These are phyloP conservation scores for Tanypteryx hageni DNA, from an alignment of 2,888 invertebrate species.

Conservation along the genomic window DNA sequence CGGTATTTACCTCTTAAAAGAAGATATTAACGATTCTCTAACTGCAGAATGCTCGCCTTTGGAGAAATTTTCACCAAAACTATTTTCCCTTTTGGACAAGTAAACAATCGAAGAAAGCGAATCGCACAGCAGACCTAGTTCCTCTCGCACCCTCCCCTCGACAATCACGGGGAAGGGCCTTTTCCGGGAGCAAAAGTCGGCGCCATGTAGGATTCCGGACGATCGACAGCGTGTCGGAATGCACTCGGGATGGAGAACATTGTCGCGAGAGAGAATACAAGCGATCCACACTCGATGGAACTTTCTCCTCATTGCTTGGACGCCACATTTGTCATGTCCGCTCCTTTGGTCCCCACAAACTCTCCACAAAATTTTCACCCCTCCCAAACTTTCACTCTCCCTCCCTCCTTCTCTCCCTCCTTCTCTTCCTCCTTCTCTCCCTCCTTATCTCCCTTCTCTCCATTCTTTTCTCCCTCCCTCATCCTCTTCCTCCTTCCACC, in stretches of 20 bases:
- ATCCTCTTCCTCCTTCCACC: neutral
- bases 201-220: neutral
- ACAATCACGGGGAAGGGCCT: neutral
- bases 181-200: neutral
- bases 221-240: neutral
- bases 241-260: neutral
- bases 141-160: neutral
- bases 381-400: neutral
- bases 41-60: neutral
- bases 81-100: neutral
- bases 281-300: neutral
- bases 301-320: neutral
- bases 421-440: neutral
- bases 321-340: neutral
- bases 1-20: neutral
- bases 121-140: neutral
- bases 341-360: neutral
- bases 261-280: neutral
- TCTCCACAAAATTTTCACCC: constrained; percentile 21
- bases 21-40: neutral
- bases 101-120: constrained; percentile 27
- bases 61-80: neutral
- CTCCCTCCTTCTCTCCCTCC: neutral
- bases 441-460: neutral
- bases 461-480: neutral